Evolutionary conservation across 2,113 vertebrate genomes (phyloP), one percentile per base, ranked within the genome.

Genomic region (Eira barbara): DNA sequence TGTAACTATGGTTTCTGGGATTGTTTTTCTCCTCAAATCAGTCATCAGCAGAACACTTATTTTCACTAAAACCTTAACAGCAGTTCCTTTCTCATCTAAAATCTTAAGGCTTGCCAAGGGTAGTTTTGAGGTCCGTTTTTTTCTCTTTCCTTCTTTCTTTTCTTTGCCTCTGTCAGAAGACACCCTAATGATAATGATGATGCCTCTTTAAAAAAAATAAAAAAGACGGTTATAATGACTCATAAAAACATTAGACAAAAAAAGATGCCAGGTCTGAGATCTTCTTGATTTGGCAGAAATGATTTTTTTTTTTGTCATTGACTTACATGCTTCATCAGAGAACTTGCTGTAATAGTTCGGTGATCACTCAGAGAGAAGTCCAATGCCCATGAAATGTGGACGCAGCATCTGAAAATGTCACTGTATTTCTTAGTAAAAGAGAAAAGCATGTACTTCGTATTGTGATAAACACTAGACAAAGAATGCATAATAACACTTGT

Each of bases 261-360:
- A 67, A 55, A 91, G 59, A 93, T 89, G 36, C 29, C 61, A 63
- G 23, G n/a, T 67, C 89, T 83, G 55, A 85, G 65, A 25, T 74
- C 92, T 45, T 92, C 89, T 87, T 93, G 52, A 93, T 96, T 95
- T 91, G 63, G 47, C 29, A 95, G 95, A 94, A 76, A 67, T 73
- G 42, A 39, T 81, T 91, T 87, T 81, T 42, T 42, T n/a, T 80
- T 83, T 74, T 94, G 55, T 95, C 25, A 25, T 94, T 87, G 52
- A 73, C 18, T 96, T 89, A 73, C 1, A 0, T 29, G 3, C 55
- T 96, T 94, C 73, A 67, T 96, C 71, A 74, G 78, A 97, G 34
- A 91, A 29, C n/a, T 92, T 69, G 63, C 78, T 57, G 17, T 87
- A 21, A 25, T 17, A 86, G 67, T 11, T 59, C 59, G 52, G 13